Evolutionary conservation across 2,888 invertebrate genomes (phyloP), one percentile per base, ranked within the genome.

Genomic region (Agrochola litura): DNA sequence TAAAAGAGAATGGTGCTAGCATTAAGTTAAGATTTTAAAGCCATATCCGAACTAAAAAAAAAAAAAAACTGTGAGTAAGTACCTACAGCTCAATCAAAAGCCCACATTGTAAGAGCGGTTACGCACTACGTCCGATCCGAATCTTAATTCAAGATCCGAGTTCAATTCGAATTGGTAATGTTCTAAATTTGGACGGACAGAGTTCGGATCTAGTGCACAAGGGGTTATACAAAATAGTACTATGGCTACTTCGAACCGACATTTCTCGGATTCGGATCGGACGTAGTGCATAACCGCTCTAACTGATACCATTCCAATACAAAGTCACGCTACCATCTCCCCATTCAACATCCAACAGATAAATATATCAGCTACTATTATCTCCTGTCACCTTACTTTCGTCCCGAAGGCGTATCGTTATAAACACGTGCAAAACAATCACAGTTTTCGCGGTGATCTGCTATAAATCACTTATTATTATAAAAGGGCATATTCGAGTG

Each of bases 391-490:
- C 77, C 84, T 85, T 86, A 84, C 83, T 88, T 84, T 89, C 89
- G 86, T 73, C 63, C 87, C 87, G 92, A 86, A 94, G 93, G 93
- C 93, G 92, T 93, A 90, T 71, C 90, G 82, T 87, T 87, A 87
- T 87, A 91, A 92, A 95, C 96, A 96, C 95, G 96, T 96, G 96
- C 96, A 95, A 96, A 96, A 96, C 93, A 95, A 93, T 91, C 90
- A 88, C 87, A 87, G 88, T 92, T 93, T 94, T 92, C 94, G 94
- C 93, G 92, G 92, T 91, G 91, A 91, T 91, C 91, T 77, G 83
- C 94, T 92, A 96, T 96, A 96, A 96, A 96, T 96, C 96, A 96
- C 91, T 90, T 91, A 93, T 94, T 96, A 95, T 94, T 95, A 95
- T 95, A 96, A 95, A 95, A 93, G 95, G 94, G 94, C 95, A 92